These are phyloP conservation scores for Elmis aenea DNA, from an alignment of 2,888 invertebrate genomes.

Conservation along the genomic window DNA sequence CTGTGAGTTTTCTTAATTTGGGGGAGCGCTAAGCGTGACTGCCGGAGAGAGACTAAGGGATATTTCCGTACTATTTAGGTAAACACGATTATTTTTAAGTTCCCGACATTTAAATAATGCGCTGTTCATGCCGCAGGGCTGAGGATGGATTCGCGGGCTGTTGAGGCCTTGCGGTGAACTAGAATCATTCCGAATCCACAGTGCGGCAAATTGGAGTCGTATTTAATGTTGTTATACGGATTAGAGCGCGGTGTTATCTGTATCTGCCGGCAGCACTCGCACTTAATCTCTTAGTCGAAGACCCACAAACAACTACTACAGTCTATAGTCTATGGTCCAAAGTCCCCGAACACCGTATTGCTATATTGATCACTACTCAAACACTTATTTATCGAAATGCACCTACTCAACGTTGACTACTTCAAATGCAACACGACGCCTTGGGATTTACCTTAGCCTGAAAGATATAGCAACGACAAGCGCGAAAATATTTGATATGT, in stretches of 20 bases:
- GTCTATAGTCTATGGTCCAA: too few species aligned
- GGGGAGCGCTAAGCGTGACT: conserved; percentile 32
- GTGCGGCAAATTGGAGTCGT: conserved; percentile 52
- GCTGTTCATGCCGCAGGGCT: conserved; percentile 28
- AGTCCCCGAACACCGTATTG: too few species aligned
- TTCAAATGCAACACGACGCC: too few species aligned
- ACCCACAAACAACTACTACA: too few species aligned
- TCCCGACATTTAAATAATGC: conserved; percentile 32
- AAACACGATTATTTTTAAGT: conserved; percentile 35
- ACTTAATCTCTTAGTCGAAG: conserved; percentile 41
- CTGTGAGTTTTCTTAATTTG: conserved; percentile 29
- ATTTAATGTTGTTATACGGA: conserved; percentile 53
- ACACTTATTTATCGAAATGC: too few species aligned
- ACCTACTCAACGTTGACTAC: too few species aligned
- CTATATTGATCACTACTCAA: too few species aligned
- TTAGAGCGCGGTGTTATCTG: conserved; percentile 44
- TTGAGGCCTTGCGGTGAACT: conserved; percentile 41
- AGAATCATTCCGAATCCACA: conserved; percentile 48
- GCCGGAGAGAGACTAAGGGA: conserved; percentile 25
- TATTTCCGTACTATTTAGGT: conserved; percentile 32
- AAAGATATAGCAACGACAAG: too few species aligned
- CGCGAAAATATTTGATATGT: too few species aligned
- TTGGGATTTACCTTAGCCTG: too few species aligned
- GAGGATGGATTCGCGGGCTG: conserved; percentile 32
- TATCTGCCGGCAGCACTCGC: conserved; percentile 43